A percentile compares a stretch with the other conserved stretches of the same genome.
Conservation (phyloP, 1,140 invertebrate species). For the Linepithema humile region DNA sequence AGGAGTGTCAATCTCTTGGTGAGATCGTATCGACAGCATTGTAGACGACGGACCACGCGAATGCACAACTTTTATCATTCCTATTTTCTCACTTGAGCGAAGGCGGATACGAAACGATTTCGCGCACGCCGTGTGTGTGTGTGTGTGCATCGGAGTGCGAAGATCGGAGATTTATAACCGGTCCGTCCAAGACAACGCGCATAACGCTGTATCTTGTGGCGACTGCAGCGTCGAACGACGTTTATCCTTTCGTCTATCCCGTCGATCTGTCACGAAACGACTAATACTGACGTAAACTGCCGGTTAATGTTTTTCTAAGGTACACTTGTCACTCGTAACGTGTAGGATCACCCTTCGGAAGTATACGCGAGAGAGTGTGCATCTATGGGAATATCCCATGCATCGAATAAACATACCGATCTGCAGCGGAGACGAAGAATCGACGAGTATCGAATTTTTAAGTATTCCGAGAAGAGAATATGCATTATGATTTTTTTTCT, state of each 20-base stretch:
- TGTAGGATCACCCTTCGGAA: slow-evolving; percentile 30
- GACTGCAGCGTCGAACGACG: slow-evolving; percentile 13
- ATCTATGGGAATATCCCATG: slow-evolving; percentile 8
- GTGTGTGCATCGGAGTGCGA: too few species aligned
- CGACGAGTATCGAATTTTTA: slow-evolving; percentile 20
- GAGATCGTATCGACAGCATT: background rate
- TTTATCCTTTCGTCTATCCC: background rate
- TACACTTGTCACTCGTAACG: slow-evolving; percentile 35
- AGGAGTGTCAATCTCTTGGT: background rate
- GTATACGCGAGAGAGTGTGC: slow-evolving; percentile 4
- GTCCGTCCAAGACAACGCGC: slow-evolving; percentile 28
- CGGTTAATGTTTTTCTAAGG: slow-evolving; percentile 27
- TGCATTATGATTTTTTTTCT: slow-evolving; percentile 36
- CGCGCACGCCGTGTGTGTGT: background rate
- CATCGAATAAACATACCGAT: slow-evolving; percentile 20
- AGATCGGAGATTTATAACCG: background rate
- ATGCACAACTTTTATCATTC: slow-evolving; percentile 44
- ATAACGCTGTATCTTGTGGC: background rate
- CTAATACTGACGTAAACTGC: slow-evolving; percentile 35
- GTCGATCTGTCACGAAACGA: background rate
- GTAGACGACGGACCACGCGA: slow-evolving; percentile 40
- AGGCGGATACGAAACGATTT: background rate
- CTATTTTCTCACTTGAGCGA: slow-evolving; percentile 19
- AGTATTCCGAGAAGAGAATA: slow-evolving; percentile 22
- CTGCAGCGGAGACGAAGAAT: background rate